Evolutionary conservation across 2,888 invertebrate species (phyloP), one percentile per base, ranked within the genome.

Genomic region (Lampropteryx suffumata): DNA sequence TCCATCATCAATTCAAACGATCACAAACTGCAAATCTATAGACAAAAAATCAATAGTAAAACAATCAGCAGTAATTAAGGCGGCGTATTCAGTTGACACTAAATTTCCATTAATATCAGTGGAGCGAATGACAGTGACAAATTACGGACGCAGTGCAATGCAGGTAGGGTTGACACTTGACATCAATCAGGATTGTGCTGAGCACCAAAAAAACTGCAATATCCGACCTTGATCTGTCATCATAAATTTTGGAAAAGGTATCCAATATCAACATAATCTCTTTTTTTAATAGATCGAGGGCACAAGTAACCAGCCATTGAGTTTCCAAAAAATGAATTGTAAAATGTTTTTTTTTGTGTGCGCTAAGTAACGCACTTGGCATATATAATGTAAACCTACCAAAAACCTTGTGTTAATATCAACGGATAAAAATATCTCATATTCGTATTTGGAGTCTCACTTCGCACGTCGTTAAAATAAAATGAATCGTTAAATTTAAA

Each of bases 91-190:
- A 70, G 73, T 76, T 74, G 79, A 81, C 82, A 77, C 82, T 76
- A 78, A 79, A 79, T 84, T 79, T 79, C 80, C 82, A 84, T 84
- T 83, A 79, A 72, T 71, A 75, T 71, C 73, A 64, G 64, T 47
- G 69, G 52, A 54, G 65, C 61, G 62, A 63, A 59, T 62, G 84
- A 82, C 82, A 62, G 75, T 84, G 83, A 85, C 77, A 79, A 84
- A 85, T 82, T 75, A 73, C 76, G 33, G 49, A 42, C 36, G 42
- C 48, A 48, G 55, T 54, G 50, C 54, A 47, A 42, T 47, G 47
- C 56, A 57, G 52, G 55, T 52, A 59, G 59, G 59, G 59, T 36
- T 57, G 55, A 33, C 50, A 36, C 35, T 29, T 26, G 29, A 17
- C 50, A 48, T 55, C 41, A 21, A 29, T 55, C 48, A 51, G 37